Base-by-base conservation (phyloP, 2,888 invertebrate genomes). In the Drosophila mimetica region DNA sequence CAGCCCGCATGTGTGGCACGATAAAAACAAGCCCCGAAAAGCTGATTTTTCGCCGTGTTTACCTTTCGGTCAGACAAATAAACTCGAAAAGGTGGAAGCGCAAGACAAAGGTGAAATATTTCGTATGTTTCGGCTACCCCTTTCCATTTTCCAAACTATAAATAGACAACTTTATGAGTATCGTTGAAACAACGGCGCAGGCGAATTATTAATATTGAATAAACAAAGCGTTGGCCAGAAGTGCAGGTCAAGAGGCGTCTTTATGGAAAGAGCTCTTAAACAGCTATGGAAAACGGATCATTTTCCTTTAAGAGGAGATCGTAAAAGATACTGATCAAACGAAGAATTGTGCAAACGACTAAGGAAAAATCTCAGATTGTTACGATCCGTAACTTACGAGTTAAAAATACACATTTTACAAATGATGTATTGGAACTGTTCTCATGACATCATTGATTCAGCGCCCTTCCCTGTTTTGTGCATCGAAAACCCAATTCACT, bases 21-120 rank as follows among this genome's bases (percentile, higher is more conserved):
- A 37, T 51, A 48, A 46, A 34, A 51, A 54, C 46, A 47, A 36
- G 20, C 32, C 42, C 20, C 57, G 25, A 44, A 42, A 60, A 20
- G 67, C 30, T 14, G 65, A 39, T 52, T 53, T 63, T 65, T 39
- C 32, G 42, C 42, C 42, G 39, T 65, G 65, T 66, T 66, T 66
- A 66, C 65, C 54, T 66, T 66, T 52, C 28, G 39, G 47, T 20
- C 46, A 36, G 36, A 32, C 37, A 64, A 58, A 53, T 48, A 55
- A 55, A 66, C 67, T 53, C 51, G n/a, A 41, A 53, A 30, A 42
- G 36, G 28, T 18, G 42, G 50, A 36, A 60, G 28, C 22, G 32
- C n/a, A 44, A 52, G 16, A 39, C 37, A 39, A 53, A 52, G 39
- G 37, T 46, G 32, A 36, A 65, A 51, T 32, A 51, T 39, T 52